phyloP scores from a whole-genome alignment of 2,113 vertebrate species.

The Thamnaconus septentrionalis region DNA sequence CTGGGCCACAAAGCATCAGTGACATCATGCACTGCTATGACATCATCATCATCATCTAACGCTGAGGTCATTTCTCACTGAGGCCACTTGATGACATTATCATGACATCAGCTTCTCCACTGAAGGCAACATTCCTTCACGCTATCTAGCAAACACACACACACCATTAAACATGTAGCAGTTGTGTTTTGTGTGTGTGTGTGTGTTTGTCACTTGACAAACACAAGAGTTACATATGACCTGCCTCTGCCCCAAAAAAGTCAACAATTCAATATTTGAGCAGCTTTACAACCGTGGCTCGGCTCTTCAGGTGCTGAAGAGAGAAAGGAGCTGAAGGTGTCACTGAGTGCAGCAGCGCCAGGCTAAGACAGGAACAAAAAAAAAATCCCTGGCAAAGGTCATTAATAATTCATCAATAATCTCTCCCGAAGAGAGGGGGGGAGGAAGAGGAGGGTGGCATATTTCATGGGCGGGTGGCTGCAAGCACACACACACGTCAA shows the following conservation, averaged over 20 bases:
- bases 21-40: constrained; percentile 5
- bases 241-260: constrained; percentile 1
- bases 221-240: constrained; percentile 32
- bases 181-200: background rate
- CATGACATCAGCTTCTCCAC: constrained; percentile 55
- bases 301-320: constrained; percentile 5
- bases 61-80: constrained; percentile 16
- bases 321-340: constrained; percentile 30
- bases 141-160: constrained; percentile 5
- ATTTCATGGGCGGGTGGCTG: constrained; percentile 35
- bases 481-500: constrained; percentile 10
- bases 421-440: constrained; percentile 52
- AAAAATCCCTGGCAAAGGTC: constrained; percentile 57
- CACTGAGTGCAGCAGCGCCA: constrained; percentile 45
- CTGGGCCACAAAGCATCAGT: background rate
- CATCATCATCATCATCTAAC: constrained; percentile 4
- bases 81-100: constrained; percentile 26
- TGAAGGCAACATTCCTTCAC: constrained; percentile 52
- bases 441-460: background rate
- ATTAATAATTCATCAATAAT: constrained; percentile 76
- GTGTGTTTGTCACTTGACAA: constrained; percentile 9
- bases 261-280: background rate
- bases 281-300: background rate
- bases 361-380: constrained; percentile 59
- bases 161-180: constrained; percentile 24